Conservation (phyloP, 2,888 invertebrate genomes). For the Agelastica alni region DNA sequence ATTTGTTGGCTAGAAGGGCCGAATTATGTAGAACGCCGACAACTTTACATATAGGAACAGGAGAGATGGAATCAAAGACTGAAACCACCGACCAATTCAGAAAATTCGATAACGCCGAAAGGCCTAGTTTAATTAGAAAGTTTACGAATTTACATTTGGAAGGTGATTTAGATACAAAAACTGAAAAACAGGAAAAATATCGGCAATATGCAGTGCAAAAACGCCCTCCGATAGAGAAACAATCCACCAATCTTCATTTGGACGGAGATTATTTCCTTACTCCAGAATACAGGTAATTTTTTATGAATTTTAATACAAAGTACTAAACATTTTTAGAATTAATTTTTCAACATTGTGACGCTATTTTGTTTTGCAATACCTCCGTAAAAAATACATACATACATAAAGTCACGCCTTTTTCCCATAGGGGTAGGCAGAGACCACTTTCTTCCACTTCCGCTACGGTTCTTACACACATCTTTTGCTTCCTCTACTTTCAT, state of each 20-base stretch:
- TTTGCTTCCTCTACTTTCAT: too few relatives aligned
- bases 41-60: conserved; percentile 46
- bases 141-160: conserved; percentile 59
- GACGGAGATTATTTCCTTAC: conserved; percentile 55
- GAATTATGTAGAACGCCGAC: conserved; percentile 56
- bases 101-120: conserved; percentile 55
- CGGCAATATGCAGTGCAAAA: conserved; percentile 55
- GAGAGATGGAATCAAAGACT: conserved; percentile 56
- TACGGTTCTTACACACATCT: too few relatives aligned
- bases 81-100: conserved; percentile 60
- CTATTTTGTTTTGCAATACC: too few relatives aligned
- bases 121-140: conserved; percentile 55
- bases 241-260: conserved; percentile 57
- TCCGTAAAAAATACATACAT: too few relatives aligned
- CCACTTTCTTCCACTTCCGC: too few relatives aligned
- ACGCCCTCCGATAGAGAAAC: conserved; percentile 54
- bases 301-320: too few relatives aligned
- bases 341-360: too few relatives aligned
- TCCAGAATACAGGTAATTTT: conserved; percentile 57
- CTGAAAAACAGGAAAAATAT: conserved; percentile 57
- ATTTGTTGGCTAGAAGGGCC: conserved; percentile 55
- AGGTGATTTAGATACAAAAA: conserved; percentile 53
- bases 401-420: too few relatives aligned
- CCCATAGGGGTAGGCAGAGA: too few relatives aligned
- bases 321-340: too few relatives aligned